Evolutionary conservation across 1,140 invertebrate species (phyloP).

Genomic region (Bombus cullumanus): DNA sequence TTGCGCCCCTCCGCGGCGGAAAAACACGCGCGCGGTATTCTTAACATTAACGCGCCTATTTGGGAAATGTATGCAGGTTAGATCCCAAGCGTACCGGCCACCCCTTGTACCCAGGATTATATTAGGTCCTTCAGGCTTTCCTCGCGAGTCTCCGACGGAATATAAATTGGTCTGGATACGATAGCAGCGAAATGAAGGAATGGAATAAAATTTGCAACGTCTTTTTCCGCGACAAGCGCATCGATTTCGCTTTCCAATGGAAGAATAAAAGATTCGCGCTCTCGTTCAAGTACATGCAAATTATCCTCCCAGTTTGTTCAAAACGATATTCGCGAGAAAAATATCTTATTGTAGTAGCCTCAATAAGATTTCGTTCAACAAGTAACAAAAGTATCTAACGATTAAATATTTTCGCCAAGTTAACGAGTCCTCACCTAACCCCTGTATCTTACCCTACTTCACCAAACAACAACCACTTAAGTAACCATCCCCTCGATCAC

Average conservation of each 20-base stretch:
- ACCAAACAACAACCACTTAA: neutral
- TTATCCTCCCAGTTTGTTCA: neutral
- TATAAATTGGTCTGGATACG: conserved; percentile 73
- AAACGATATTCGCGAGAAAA: neutral
- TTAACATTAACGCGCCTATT: conserved; percentile 70
- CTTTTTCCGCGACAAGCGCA: neutral
- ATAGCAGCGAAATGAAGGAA: conserved; percentile 67
- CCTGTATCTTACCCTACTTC: neutral
- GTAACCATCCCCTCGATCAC: neutral
- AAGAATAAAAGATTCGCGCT: neutral
- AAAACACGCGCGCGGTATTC: conserved; percentile 63
- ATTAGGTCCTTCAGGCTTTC: conserved; percentile 70
- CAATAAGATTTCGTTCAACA: neutral
- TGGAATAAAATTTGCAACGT: conserved; percentile 59
- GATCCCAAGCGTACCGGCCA: conserved; percentile 59
- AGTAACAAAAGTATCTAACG: neutral
- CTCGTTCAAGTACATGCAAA: neutral
- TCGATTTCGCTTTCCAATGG: conserved; percentile 12
- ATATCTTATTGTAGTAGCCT: neutral
- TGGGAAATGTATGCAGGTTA: conserved; percentile 71
- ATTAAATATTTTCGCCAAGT: neutral
- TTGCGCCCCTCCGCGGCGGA: conserved; percentile 13
- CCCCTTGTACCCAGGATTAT: conserved; percentile 72
- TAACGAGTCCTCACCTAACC: neutral
- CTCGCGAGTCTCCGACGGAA: conserved; percentile 64